These are phyloP conservation scores for Euzophera pinguis DNA, from an alignment of 2,888 invertebrate genomes.

Conservation along the genomic window DNA sequence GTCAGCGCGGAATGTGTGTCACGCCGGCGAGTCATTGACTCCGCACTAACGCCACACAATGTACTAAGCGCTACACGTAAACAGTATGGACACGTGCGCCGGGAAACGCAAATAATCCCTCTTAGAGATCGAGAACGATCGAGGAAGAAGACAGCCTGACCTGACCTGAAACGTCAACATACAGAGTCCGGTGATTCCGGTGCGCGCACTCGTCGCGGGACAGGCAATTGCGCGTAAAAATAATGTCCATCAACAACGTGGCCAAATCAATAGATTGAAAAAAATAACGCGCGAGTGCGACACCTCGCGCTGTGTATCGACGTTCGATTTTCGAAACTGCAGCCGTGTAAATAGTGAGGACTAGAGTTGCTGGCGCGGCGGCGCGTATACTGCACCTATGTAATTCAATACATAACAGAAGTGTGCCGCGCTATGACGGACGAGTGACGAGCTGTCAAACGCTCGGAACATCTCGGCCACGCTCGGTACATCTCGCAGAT, in stretches of 20 bases:
- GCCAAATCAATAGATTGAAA: conserved; percentile 42
- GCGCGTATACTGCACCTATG: conserved; percentile 61
- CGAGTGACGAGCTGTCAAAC: conserved; percentile 72
- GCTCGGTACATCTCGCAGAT: conserved; percentile 40
- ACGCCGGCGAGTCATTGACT: conserved; percentile 74
- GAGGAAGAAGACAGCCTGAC: conserved; percentile 25
- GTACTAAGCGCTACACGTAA: conserved; percentile 55
- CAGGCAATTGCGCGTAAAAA: conserved; percentile 44
- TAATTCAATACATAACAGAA: conserved; percentile 63
- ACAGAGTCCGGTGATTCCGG: conserved; percentile 25
- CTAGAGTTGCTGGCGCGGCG: conserved; percentile 57
- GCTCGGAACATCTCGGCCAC: conserved; percentile 53
- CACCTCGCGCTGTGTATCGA: conserved; percentile 29
- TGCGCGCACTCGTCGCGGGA: conserved; percentile 45
- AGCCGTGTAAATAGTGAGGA: conserved; percentile 44
- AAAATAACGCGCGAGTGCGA: conserved; percentile 33
- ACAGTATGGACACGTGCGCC: conserved; percentile 65
- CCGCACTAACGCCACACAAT: conserved; percentile 44
- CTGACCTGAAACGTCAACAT: conserved; percentile 34
- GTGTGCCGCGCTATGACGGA: conserved; percentile 66
- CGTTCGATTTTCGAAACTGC: conserved; percentile 54
- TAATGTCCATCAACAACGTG: conserved; percentile 37
- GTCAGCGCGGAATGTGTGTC: conserved; percentile 73
- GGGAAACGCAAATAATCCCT: conserved; percentile 43
- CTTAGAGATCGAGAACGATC: conserved; percentile 33